Base-by-base conservation (phyloP, 2,888 invertebrate species). In the Eledona agricola region DNA sequence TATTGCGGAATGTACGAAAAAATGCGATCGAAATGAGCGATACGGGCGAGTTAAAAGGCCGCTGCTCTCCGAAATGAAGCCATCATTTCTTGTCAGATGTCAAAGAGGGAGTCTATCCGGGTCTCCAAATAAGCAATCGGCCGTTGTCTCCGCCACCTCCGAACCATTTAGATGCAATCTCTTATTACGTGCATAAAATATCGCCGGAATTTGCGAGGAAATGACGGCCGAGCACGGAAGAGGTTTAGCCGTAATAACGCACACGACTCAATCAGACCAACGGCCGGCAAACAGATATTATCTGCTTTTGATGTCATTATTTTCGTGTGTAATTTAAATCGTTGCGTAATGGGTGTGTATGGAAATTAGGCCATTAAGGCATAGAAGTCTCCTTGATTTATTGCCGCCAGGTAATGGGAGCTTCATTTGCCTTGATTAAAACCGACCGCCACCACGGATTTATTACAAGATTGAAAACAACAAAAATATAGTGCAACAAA, bases 111-210 rank as follows among this genome's bases (percentile, higher is more conserved):
- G 55, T 54, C 53, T 55, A 51, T 60, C 56, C 29, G 49, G 25
- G 46, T 62, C 60, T 49, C 58, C 65, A 65, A 67, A 66, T 65
- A 66, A 67, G 62, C 65, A 64, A 63, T 59, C 57, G 59, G 49
- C 55, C 43, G 59, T 55, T 64, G 64, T 65, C 65, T 59, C 49
- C 58, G 66, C 62, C 67, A 67, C 67, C 68, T 69, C 55, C 56
- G 17, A 60, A 64, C 65, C 65, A 62, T 70, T 69, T 68, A 68
- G 71, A 71, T 72, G 58, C 62, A 70, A 72, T 72, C 71, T 61
- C 70, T 69, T 70, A 71, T 70, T 70, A 67, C 67, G 57, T 58
- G 60, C 52, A 65, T 71, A 70, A 70, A 72, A 72, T 71, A 71
- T 71, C 65, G 67, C 67, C 64, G 62, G 60, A 62, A 60, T 56